These are phyloP conservation scores for Pyrgilauda ruficollis DNA, from an alignment of 2,113 vertebrate genomes.

Conservation along the genomic window DNA sequence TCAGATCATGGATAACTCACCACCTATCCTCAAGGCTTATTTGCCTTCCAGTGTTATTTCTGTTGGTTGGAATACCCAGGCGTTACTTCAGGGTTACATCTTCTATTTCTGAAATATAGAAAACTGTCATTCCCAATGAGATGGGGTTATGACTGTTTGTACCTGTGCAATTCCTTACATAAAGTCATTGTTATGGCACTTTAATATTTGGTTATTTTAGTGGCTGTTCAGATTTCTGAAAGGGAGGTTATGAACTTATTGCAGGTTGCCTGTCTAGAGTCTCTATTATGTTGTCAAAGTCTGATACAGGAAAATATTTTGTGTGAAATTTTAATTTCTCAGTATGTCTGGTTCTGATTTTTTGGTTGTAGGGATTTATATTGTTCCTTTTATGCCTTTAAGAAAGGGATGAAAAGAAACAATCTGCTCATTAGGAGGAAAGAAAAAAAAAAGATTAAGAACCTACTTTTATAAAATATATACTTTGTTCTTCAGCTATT, in stretches of 20 bases:
- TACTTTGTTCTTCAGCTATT: background rate
- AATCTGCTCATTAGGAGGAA: background rate
- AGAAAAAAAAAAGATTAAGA: background rate
- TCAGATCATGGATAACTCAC: background rate
- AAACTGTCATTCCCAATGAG: background rate
- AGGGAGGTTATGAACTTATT: background rate
- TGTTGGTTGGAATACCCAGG: background rate
- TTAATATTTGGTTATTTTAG: background rate
- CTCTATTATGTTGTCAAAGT: constrained; percentile 10
- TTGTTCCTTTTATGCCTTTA: background rate
- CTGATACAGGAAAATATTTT: background rate
- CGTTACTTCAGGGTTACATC: fast-evolving
- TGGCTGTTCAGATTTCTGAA: background rate
- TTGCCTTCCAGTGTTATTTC: background rate
- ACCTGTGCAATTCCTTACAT: background rate
- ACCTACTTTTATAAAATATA: background rate
- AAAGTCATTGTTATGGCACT: background rate
- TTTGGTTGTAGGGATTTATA: background rate
- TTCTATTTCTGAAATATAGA: background rate
- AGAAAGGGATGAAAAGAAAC: background rate
- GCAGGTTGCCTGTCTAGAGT: background rate
- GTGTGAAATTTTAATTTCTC: background rate
- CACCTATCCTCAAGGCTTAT: background rate
- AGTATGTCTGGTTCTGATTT: background rate
- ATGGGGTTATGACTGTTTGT: background rate